Evolutionary conservation across 1,140 invertebrate species (phyloP).

Genomic region (Panagrolaimus sp.): DNA sequence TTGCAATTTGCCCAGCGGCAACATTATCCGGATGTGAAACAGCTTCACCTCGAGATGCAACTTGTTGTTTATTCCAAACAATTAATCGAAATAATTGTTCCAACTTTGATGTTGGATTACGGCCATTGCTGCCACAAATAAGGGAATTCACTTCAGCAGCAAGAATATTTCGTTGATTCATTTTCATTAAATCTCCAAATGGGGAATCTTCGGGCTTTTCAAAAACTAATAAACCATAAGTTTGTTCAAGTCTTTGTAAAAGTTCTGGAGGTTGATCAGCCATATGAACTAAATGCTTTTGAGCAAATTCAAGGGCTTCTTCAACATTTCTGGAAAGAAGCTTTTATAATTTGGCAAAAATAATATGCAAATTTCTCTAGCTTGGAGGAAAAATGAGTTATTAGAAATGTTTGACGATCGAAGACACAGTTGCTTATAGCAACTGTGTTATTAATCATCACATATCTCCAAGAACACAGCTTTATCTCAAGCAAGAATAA

Average conservation of each 20-base stretch:
- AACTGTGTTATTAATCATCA: not conserved
- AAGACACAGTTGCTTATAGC: not conserved
- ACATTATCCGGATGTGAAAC: not conserved
- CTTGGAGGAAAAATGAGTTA: too few relatives aligned
- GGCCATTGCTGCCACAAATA: slow-evolving; percentile 26
- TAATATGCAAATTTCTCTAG: not conserved
- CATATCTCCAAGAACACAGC: not conserved
- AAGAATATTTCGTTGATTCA: slow-evolving; percentile 73
- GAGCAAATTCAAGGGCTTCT: slow-evolving; percentile 41
- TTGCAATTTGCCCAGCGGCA: not conserved
- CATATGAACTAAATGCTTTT: slow-evolving; percentile 38
- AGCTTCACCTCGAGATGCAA: slow-evolving; percentile 2
- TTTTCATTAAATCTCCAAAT: slow-evolving; percentile 86
- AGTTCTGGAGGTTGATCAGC: slow-evolving; percentile 39
- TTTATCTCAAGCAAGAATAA: not conserved
- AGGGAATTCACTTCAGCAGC: slow-evolving; percentile 35
- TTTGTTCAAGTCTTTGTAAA: slow-evolving; percentile 67
- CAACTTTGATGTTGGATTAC: slow-evolving; percentile 26
- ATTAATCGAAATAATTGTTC: slow-evolving; percentile 38
- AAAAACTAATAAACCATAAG: slow-evolving; percentile 87
- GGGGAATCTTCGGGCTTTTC: slow-evolving; percentile 89
- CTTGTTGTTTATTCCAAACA: slow-evolving; percentile 38
- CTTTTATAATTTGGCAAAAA: not conserved
- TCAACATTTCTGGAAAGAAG: slow-evolving; percentile 40
- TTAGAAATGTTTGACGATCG: too few relatives aligned